Percentiles rank a stretch among this genome's conserved stretches.
Evolutionary conservation across 2,888 invertebrate species (phyloP).

Genomic region (Laspeyria flexula): DNA sequence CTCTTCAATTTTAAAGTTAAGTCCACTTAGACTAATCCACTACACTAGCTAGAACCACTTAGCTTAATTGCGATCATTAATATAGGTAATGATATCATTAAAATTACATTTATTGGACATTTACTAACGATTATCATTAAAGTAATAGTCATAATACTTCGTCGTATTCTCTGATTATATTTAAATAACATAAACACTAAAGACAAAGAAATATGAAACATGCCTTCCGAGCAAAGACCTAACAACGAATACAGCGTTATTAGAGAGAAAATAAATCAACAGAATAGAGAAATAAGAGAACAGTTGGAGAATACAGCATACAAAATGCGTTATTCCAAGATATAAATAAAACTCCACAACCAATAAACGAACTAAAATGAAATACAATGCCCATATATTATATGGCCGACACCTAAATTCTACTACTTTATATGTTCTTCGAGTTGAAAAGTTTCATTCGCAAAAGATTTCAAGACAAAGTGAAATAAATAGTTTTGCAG

Average conservation of each 20-base stretch:
- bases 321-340: neutral
- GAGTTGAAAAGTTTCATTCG: constrained; percentile 18
- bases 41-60: too few relatives aligned
- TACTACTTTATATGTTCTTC: constrained; percentile 19
- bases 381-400: constrained; percentile 13
- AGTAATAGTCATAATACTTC: neutral
- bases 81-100: too few relatives aligned
- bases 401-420: constrained; percentile 23
- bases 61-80: too few relatives aligned
- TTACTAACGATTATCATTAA: too few relatives aligned
- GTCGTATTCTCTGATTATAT: too few relatives aligned
- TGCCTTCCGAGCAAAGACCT: neutral
- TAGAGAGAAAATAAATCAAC: neutral
- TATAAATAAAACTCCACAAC: constrained; percentile 6
- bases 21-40: too few relatives aligned
- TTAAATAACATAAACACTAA: neutral
- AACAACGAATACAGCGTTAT: neutral
- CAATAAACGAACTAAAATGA: constrained; percentile 10
- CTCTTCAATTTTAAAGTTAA: too few relatives aligned
- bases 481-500: constrained; percentile 20
- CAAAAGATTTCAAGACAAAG: constrained; percentile 20
- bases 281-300: neutral
- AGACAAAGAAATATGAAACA: neutral
- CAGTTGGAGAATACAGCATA: neutral
- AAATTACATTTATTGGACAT: too few relatives aligned